phyloP scores from a whole-genome alignment of 2,113 vertebrate species.

The Prionailurus viverrinus region DNA sequence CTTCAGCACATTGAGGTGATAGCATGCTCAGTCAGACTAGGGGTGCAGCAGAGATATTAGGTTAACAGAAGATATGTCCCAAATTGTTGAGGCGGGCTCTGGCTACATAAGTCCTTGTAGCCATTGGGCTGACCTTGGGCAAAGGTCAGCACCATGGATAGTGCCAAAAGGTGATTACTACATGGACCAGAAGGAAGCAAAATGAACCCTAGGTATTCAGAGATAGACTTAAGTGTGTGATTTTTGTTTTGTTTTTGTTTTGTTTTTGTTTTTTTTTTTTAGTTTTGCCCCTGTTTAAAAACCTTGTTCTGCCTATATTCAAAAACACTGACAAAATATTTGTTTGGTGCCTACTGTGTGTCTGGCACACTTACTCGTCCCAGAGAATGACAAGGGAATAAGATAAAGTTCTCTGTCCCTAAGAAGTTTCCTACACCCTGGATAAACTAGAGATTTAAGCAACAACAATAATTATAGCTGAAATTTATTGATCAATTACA shows the following conservation, averaged over 20 bases:
- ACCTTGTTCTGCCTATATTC: neutral
- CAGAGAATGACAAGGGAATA: neutral
- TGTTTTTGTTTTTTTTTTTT: neutral
- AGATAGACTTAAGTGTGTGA: neutral
- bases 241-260: neutral
- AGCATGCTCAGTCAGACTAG: neutral
- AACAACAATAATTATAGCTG: neutral
- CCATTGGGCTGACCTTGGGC: neutral
- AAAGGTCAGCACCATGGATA: conserved; percentile 32
- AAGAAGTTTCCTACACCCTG: neutral
- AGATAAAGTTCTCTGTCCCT: neutral
- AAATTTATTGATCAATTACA: neutral
- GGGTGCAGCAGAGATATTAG: neutral
- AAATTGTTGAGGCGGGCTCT: neutral
- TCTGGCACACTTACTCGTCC: neutral
- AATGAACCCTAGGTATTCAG: neutral
- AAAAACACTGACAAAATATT: neutral
- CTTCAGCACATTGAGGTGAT: neutral
- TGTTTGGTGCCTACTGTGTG: neutral
- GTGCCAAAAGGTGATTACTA: neutral
- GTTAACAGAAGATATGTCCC: neutral
- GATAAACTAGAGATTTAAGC: neutral
- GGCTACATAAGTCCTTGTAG: neutral
- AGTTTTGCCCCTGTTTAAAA: neutral
- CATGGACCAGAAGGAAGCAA: neutral